phyloP scores from a whole-genome alignment of 2,113 vertebrate species.

The Pterocles gutturalis region DNA sequence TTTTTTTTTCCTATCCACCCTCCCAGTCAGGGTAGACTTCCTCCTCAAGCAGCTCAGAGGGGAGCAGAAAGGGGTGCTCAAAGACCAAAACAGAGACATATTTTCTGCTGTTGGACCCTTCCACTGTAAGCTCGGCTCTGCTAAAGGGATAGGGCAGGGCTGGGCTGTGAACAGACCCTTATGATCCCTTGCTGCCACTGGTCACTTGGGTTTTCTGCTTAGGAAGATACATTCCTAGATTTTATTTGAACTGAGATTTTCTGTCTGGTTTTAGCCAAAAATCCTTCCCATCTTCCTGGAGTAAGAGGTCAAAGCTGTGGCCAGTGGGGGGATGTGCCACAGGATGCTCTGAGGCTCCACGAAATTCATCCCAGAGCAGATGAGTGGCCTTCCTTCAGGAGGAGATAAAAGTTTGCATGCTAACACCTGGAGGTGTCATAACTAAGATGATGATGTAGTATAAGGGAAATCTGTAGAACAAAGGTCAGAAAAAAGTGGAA shows the following conservation, averaged over 20 bases:
- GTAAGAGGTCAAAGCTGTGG: background rate
- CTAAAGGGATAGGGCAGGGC: background rate
- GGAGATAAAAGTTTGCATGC: background rate
- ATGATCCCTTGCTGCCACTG: background rate
- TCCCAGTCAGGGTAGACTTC: background rate
- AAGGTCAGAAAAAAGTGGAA: background rate
- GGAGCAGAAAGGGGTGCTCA: background rate
- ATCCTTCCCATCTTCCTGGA: background rate
- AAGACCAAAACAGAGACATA: background rate
- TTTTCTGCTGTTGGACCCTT: background rate
- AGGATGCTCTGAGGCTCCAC: background rate
- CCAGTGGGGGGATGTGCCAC: rapidly evolving
- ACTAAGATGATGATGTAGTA: background rate
- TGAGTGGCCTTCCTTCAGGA: background rate
- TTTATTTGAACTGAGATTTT: background rate
- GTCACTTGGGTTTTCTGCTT: background rate
- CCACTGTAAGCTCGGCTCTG: no score
- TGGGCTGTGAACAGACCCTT: background rate
- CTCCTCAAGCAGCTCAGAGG: background rate
- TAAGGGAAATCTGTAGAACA: background rate
- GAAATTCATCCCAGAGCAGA: background rate
- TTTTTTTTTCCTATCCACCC: background rate
- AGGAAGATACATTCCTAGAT: background rate
- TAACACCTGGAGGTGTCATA: background rate
- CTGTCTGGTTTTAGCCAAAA: background rate